Base-by-base conservation (phyloP, 2,113 vertebrate genomes). In the Osmerus mordax region DNA sequence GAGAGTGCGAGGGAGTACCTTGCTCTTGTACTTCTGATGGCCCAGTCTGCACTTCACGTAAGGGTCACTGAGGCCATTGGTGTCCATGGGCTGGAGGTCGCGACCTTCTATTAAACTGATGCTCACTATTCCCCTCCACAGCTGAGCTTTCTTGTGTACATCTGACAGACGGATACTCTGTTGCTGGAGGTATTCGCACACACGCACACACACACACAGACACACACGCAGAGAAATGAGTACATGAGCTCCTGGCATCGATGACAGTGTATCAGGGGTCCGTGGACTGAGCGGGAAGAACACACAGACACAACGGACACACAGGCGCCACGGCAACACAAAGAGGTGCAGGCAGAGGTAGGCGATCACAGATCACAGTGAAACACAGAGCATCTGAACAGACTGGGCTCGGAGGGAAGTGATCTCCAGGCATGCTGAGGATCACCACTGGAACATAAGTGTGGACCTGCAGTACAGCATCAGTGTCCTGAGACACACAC, bases 11-110 rank as follows among this genome's bases (percentile, higher is more conserved):
- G 36, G 67, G 9, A 8, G 36, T 90, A 99, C 97, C 96, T 99
- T 99, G 92, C 95, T 99, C 87, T 96, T 99, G 88, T 98, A 99
- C 63, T 99, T 99, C 86, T 99, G 96, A 84, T 98, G 94, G 0
- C 96, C 96, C 85, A 98, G 80, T 2, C 94, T 90, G 81, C 98
- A 99, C 87, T 98, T 99, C 80, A 96, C 95, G 0, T 98, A 99
- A 3, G 97, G 97, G 80, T 98, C 97, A 32, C 96, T 98, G 51
- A 95, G 72, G 23, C 96, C 96, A 9, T 97, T 98, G 76, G 91
- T 71, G 77, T 99, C 97, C 96, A 99, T 99, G 0, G 96, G 94
- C 82, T 96, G 95, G 54, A 99, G 94, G 47, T 91, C 87, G 18
- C 88, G 90, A 9, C 94, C 97, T 80, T 98, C 96, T 32, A 99